Base-by-base conservation (phyloP, 2,797 vertebrate species). In the Anableps anableps region DNA sequence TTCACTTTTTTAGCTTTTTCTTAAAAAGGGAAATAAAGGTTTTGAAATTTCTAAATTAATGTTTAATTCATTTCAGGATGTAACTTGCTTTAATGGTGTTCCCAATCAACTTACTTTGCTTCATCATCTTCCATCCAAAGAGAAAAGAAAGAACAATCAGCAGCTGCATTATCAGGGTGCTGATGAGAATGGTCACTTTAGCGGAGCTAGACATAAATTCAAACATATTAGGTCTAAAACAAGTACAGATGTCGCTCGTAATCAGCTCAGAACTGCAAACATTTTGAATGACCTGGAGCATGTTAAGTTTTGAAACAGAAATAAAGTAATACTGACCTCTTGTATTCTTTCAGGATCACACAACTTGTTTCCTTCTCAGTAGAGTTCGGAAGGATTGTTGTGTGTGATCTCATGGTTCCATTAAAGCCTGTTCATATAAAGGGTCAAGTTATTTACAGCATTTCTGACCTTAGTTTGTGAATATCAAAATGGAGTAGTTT, bases 71-170 rank as follows among this genome's bases (percentile, higher is more conserved):
- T 7, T 41, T 41, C 41, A 41, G 3, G 41, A 41, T 60, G 21
- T 47, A 51, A 72, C 8, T 43, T 51, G 14, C 2, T 21, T 53
- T 2, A 0, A 48, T 7, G 7, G 41, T 7, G 7, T 41, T 41
- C 41, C 41, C 7, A 3, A 26, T 21, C 45, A 1, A 82, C 84
- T 83, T 66, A 90, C 85, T 38, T 26, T 3, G 10, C 45, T 7
- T 83, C 17, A 45, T 72, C 47, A 75, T 62, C 26, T 43, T 83
- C 78, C 71, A 82, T 55, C 48, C 78, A 9, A 84, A 34, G 48
- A 80, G 41, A 14, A 43, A 76, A 13, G 55, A 47, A 14, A 21
- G 23, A 31, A 83, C 14, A 29, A 86, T 43, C 31, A 80, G 23
- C 34, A 83, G 68, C 62, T 31, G 47, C 38, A 43, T 3, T 68